phyloP scores from a whole-genome alignment of 2,797 vertebrate genomes.

The Bradypodion ventrale region DNA sequence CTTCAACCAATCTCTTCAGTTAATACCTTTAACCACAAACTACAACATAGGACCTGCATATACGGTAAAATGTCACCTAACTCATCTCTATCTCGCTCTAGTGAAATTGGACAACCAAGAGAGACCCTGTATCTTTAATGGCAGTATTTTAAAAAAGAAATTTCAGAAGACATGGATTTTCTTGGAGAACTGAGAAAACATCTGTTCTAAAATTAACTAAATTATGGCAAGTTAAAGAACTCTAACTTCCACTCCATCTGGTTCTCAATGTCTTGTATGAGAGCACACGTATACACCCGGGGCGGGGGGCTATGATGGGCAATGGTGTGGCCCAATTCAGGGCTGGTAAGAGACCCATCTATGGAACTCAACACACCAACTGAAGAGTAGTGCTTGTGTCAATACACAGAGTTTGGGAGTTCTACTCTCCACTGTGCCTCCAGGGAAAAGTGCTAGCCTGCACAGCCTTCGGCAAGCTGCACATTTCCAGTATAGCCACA shows the following conservation, averaged over 20 bases:
- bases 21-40: neutral
- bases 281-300: neutral
- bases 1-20: neutral
- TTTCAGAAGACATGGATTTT: neutral
- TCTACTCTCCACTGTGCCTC: too few relatives aligned
- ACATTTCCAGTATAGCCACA: too few relatives aligned
- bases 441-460: too few relatives aligned
- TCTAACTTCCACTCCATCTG: too few relatives aligned
- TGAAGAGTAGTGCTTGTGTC: neutral
- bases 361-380: neutral
- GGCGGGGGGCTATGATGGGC: too few relatives aligned
- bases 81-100: neutral
- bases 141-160: neutral
- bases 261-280: neutral
- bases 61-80: neutral
- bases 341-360: neutral
- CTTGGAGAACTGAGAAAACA: too few relatives aligned
- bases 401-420: too few relatives aligned
- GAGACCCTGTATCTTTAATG: neutral
- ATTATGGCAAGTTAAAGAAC: neutral
- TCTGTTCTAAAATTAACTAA: neutral
- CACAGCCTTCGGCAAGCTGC: too few relatives aligned
- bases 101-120: neutral
- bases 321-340: neutral
- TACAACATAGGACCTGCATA: neutral